Conservation (phyloP, 2,888 invertebrate genomes). For the Prosopocoilus inquinatus region DNA sequence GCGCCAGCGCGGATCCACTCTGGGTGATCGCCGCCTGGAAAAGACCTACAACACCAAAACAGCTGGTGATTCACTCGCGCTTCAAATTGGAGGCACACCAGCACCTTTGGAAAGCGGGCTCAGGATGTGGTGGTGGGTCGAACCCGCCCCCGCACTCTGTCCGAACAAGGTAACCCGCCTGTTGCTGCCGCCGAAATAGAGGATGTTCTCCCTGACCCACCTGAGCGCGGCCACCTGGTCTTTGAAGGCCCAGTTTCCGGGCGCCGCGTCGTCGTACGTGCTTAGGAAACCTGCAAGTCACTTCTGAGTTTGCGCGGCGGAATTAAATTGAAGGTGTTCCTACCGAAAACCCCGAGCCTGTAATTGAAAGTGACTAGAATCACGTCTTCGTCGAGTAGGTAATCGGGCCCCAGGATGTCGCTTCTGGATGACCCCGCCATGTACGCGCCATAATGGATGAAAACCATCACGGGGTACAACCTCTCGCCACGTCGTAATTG, state of each 20-base stretch:
- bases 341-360: slow-evolving; percentile 45
- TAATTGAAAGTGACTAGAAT: slow-evolving; percentile 54
- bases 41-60: slow-evolving; percentile 37
- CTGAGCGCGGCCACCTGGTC: slow-evolving; percentile 52
- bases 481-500: not conserved
- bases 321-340: slow-evolving; percentile 3
- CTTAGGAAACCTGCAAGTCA: slow-evolving; percentile 48
- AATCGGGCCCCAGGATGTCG: slow-evolving; percentile 51
- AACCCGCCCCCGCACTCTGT: slow-evolving; percentile 53
- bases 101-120: slow-evolving; percentile 48
- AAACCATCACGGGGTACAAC: slow-evolving; percentile 52
- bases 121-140: slow-evolving; percentile 53
- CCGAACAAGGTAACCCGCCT: slow-evolving; percentile 52
- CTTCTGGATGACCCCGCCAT: slow-evolving; percentile 52
- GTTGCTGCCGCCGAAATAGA: slow-evolving; percentile 50
- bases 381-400: slow-evolving; percentile 54
- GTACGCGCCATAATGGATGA: slow-evolving; percentile 56
- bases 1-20: slow-evolving; percentile 52
- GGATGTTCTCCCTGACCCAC: slow-evolving; percentile 53
- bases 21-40: slow-evolving; percentile 52
- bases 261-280: slow-evolving; percentile 50
- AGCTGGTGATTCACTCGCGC: not conserved
- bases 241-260: slow-evolving; percentile 55
- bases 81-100: not conserved
- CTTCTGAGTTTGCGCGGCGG: not conserved